A percentile compares a stretch with the other conserved stretches of the same genome.
These are phyloP conservation scores for Leguminivora glycinivorella DNA, from an alignment of 1,140 invertebrate species.

Conservation along the genomic window DNA sequence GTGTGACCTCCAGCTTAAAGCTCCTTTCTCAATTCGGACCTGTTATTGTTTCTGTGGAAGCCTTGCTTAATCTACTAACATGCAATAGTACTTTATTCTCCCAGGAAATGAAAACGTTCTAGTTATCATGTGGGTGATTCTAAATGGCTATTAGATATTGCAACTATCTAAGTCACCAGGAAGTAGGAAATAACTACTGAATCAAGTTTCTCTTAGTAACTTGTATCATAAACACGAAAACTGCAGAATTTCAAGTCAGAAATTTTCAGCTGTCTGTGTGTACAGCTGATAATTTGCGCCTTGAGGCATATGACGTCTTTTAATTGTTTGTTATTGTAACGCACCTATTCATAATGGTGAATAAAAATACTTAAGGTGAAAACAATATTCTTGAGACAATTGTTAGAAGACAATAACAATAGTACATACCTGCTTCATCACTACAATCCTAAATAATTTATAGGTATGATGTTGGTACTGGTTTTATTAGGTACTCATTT, in stretches of 20 bases:
- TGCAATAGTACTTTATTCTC: not conserved
- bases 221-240: not conserved
- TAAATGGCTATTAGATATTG: slow-evolving; percentile 56
- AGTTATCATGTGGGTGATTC: slow-evolving; percentile 59
- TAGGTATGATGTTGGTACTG: not conserved
- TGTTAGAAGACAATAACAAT: not conserved
- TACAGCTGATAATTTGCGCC: not conserved
- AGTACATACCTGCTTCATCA: not conserved
- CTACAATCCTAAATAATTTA: not conserved
- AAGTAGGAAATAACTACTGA: not conserved
- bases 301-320: not conserved
- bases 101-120: slow-evolving; percentile 40
- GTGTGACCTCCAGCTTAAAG: slow-evolving; percentile 63
- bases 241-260: not conserved
- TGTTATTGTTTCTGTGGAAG: slow-evolving; percentile 29
- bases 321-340: slow-evolving; percentile 11
- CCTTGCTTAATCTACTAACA: slow-evolving; percentile 12
- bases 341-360: not conserved
- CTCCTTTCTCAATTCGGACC: slow-evolving; percentile 35
- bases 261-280: not conserved
- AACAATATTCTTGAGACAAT: not conserved
- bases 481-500: no score
- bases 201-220: not conserved
- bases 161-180: slow-evolving; percentile 32
- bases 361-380: not conserved